Evolutionary conservation across 1,140 invertebrate genomes (phyloP).

Genomic region (Odontomachus brunneus): DNA sequence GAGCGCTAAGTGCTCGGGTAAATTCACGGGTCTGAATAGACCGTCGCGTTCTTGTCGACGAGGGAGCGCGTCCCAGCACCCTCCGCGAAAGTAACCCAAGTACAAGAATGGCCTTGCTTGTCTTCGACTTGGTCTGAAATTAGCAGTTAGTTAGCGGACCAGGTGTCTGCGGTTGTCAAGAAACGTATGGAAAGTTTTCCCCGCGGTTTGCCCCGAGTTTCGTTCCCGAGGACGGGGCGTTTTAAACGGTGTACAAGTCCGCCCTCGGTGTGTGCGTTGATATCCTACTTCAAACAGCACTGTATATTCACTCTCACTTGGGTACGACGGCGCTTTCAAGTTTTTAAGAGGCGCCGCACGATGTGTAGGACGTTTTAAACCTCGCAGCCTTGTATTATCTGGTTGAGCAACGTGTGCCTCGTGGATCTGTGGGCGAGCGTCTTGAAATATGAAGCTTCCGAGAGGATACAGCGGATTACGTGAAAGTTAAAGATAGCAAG

Average conservation of each 20-base stretch:
- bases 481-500: too few relatives aligned
- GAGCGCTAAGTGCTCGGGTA: conserved; percentile 41
- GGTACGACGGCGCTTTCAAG: background rate
- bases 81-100: conserved; percentile 36
- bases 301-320: conserved; percentile 25
- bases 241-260: conserved; percentile 15
- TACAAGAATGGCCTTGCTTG: conserved; percentile 45
- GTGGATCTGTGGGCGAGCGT: too few relatives aligned
- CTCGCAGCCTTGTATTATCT: background rate
- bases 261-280: background rate
- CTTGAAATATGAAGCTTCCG: too few relatives aligned
- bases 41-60: conserved; percentile 7
- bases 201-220: conserved; percentile 14
- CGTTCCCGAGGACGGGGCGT: background rate
- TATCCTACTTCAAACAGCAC: conserved; percentile 15
- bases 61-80: background rate
- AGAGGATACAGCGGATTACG: too few relatives aligned
- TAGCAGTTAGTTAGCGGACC: conserved; percentile 38
- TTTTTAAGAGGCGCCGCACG: background rate
- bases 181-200: conserved; percentile 53
- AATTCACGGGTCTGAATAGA: conserved; percentile 44
- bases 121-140: conserved; percentile 54
- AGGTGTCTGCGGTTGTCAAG: conserved; percentile 40
- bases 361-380: background rate
- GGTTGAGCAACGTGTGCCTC: background rate